Conservation (phyloP, 2,888 invertebrate species). For the Cheilosia impressa region DNA sequence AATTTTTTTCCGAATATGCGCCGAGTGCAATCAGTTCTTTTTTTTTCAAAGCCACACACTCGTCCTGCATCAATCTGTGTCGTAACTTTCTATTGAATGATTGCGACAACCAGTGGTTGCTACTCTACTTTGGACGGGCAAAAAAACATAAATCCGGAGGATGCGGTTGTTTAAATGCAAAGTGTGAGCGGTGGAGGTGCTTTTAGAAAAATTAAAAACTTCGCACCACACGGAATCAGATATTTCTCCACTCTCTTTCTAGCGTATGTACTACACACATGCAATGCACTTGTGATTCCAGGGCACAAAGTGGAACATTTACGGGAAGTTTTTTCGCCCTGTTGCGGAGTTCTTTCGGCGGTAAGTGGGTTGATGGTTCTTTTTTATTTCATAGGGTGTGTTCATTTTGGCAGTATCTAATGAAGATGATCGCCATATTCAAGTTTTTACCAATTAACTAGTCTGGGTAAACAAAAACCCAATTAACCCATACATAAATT, state of each 20-base stretch:
- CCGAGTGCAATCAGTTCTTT: conserved; percentile 24
- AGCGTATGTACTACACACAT: not conserved
- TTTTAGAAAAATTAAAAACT: conserved; percentile 69
- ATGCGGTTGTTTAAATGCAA: conserved; percentile 27
- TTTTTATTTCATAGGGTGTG: conserved; percentile 11
- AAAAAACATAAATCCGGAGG: not conserved
- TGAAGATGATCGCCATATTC: no score
- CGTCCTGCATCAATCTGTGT: conserved; percentile 51
- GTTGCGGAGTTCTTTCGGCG: conserved; percentile 33
- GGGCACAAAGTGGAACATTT: conserved; percentile 48
- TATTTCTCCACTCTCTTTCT: not conserved
- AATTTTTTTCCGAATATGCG: conserved; percentile 16
- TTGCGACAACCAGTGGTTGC: conserved; percentile 13
- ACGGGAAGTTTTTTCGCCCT: conserved; percentile 16
- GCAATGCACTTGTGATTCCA: conserved; percentile 24
- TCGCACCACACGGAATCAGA: conserved; percentile 41
- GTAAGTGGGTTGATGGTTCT: not conserved
- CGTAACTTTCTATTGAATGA: conserved; percentile 61
- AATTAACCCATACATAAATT: no score
- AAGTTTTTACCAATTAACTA: no score
- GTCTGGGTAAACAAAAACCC: no score
- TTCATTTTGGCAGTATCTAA: not conserved
- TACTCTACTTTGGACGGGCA: conserved; percentile 1
- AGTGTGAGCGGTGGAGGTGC: conserved; percentile 49
- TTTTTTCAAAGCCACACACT: conserved; percentile 45